Conservation (phyloP, 2,113 vertebrate species). For the Carettochelys insculpta region DNA sequence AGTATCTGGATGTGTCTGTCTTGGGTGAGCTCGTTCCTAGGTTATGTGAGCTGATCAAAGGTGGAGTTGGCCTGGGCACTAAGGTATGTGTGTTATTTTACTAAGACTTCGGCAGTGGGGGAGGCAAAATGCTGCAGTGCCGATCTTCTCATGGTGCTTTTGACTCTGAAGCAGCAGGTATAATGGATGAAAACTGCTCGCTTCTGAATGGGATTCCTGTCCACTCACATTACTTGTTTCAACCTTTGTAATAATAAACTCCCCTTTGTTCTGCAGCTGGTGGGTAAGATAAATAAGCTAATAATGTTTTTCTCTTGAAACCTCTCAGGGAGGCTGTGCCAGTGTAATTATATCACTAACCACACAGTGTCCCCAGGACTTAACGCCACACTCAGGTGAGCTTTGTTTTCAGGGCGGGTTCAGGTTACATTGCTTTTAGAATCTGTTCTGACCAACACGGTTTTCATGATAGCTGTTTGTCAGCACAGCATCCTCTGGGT, state of each 20-base stretch:
- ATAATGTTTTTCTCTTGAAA: neutral
- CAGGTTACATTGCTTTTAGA: neutral
- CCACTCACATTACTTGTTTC: neutral
- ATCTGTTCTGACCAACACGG: neutral
- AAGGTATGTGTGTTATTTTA: conserved; percentile 82
- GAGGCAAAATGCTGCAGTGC: neutral
- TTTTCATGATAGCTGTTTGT: neutral
- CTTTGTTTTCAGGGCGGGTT: neutral
- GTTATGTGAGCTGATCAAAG: conserved; percentile 93
- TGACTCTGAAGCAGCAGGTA: neutral
- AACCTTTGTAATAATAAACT: neutral
- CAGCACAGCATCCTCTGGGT: accelerated
- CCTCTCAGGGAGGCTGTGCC: conserved; percentile 92
- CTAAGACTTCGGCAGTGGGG: neutral
- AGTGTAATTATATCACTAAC: conserved; percentile 95
- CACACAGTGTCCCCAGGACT: conserved; percentile 96
- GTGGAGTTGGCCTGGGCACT: conserved; percentile 94
- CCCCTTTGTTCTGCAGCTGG: accelerated
- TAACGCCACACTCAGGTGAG: conserved; percentile 93
- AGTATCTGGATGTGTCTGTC: conserved; percentile 92
- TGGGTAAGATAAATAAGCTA: neutral
- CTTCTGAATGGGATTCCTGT: neutral
- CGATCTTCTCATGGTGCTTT: accelerated
- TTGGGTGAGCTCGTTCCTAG: conserved; percentile 91
- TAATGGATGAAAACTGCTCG: accelerated